Conservation (phyloP, 1,140 invertebrate genomes). For the Theocolax elegans region DNA sequence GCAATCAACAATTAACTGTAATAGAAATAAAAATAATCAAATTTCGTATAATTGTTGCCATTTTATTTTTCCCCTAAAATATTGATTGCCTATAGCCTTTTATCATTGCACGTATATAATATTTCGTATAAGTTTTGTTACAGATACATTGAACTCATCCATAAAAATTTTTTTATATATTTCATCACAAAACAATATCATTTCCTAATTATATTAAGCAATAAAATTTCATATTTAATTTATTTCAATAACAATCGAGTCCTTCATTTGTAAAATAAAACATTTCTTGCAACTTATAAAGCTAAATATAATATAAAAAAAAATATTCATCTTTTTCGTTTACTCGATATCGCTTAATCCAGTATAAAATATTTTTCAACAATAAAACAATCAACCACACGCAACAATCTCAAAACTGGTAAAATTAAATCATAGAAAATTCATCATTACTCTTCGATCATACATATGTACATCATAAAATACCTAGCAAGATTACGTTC, state of each 20-base stretch:
- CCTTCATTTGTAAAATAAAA: background rate
- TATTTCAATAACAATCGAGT: no score
- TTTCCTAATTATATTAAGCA: no score
- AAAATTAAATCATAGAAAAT: constrained; percentile 28
- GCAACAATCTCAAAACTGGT: constrained; percentile 34
- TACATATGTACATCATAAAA: constrained; percentile 20
- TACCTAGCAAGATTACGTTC: constrained; percentile 28
- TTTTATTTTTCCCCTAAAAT: constrained; percentile 9
- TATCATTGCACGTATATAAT: constrained; percentile 1
- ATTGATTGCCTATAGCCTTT: constrained; percentile 38
- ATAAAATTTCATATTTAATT: no score
- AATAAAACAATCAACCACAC: constrained; percentile 21
- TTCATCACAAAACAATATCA: no score
- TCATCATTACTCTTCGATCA: constrained; percentile 6
- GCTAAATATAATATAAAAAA: no score
- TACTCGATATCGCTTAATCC: constrained; percentile 16
- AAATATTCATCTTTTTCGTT: no score
- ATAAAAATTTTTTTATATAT: no score
- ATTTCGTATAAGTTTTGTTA: background rate
- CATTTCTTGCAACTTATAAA: no score
- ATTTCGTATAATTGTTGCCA: background rate
- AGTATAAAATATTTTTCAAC: constrained; percentile 32
- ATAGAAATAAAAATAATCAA: constrained; percentile 1
- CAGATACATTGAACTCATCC: no score
- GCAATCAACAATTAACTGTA: constrained; percentile 41